phyloP scores from a whole-genome alignment of 2,113 vertebrate genomes.

The Xenopus laevis region DNA sequence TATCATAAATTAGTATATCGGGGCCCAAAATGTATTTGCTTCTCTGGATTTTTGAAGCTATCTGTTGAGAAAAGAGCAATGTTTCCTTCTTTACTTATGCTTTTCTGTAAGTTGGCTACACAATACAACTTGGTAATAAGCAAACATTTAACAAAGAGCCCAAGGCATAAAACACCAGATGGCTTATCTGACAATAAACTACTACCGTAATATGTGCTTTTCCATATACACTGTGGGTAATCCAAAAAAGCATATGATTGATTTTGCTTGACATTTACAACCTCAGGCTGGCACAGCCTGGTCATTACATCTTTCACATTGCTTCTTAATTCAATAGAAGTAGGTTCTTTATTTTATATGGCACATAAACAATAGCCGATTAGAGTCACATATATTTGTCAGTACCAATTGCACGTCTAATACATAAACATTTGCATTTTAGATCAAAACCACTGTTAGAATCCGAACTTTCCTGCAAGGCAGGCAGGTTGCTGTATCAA shows the following conservation, averaged over 20 bases:
- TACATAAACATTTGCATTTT: too few species aligned
- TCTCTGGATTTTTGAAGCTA: too few species aligned
- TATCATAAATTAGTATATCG: too few species aligned
- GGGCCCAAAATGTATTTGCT: too few species aligned
- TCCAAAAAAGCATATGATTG: neutral
- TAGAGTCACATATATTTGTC: neutral
- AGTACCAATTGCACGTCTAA: too few species aligned
- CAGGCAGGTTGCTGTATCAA: too few species aligned
- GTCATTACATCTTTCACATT: neutral
- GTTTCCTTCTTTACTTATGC: neutral
- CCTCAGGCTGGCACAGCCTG: neutral
- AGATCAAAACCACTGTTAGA: too few species aligned
- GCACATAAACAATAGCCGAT: neutral
- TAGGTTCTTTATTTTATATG: neutral
- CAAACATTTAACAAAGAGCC: slow-evolving; percentile 4
- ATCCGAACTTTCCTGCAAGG: too few species aligned
- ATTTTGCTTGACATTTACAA: slow-evolving; percentile 3
- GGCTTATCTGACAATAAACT: slow-evolving; percentile 1
- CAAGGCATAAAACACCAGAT: slow-evolving; percentile 7
- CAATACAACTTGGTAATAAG: neutral
- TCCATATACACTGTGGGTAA: neutral
- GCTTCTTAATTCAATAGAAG: slow-evolving; percentile 1
- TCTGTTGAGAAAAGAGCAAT: too few species aligned
- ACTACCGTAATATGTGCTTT: slow-evolving; percentile 4
- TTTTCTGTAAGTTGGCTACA: neutral